Evolutionary conservation across 1,140 invertebrate genomes (phyloP).

Genomic region (Ips typographus): DNA sequence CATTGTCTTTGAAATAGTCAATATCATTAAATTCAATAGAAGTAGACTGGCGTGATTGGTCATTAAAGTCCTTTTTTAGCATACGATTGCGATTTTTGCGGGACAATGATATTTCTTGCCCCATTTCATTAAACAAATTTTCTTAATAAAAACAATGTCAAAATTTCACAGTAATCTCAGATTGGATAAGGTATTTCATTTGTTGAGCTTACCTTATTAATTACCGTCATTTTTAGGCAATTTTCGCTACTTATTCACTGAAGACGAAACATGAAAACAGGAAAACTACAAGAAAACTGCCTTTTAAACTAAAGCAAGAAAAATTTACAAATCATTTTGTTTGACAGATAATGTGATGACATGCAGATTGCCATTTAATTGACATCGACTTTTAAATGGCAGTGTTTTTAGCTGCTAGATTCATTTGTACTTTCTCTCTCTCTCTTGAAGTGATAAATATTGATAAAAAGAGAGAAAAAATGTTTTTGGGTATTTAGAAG

Average conservation of each 20-base stretch:
- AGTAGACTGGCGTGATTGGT: background rate
- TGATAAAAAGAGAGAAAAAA: no score
- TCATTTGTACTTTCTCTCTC: no score
- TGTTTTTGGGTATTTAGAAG: no score
- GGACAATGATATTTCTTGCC: constrained; percentile 36
- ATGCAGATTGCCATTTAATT: no score
- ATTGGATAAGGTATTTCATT: no score
- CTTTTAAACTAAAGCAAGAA: background rate
- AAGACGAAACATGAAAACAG: background rate
- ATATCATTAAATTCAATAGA: constrained; percentile 4
- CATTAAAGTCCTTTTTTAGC: constrained; percentile 8
- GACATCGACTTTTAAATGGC: no score
- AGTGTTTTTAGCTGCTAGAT: no score
- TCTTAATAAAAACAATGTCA: no score
- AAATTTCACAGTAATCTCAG: no score
- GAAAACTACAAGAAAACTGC: background rate
- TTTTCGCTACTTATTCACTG: background rate
- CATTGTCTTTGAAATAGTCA: constrained; percentile 24
- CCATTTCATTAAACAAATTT: constrained; percentile 28
- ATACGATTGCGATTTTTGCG: constrained; percentile 24
- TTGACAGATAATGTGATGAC: constrained; percentile 30
- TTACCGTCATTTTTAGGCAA: constrained; percentile 42
- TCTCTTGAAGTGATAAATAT: no score
- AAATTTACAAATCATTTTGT: constrained; percentile 36
- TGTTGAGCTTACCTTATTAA: constrained; percentile 43